These are phyloP conservation scores for Diploptera punctata DNA, from an alignment of 2,888 invertebrate genomes.

Conservation along the genomic window DNA sequence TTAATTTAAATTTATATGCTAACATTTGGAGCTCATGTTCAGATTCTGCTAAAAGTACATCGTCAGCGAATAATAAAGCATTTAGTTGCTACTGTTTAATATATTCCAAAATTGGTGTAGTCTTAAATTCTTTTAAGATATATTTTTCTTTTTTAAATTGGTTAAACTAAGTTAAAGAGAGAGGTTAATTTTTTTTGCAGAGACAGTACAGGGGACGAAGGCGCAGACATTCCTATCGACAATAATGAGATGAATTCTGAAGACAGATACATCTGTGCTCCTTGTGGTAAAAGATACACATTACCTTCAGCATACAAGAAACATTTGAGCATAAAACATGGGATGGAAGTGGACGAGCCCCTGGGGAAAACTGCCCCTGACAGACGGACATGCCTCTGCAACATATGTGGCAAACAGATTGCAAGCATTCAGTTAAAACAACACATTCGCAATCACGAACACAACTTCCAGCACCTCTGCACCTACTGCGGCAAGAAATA, in stretches of 20 bases:
- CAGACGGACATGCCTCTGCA: not conserved
- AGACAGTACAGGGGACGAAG: not conserved
- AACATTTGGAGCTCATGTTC: no score
- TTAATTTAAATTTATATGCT: no score
- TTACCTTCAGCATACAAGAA: not conserved
- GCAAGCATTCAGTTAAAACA: not conserved
- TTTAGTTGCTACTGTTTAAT: no score
- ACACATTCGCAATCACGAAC: conserved; percentile 6
- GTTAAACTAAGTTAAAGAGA: no score
- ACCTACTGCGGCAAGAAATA: conserved; percentile 8
- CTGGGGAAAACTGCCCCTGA: not conserved
- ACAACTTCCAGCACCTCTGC: conserved; percentile 9
- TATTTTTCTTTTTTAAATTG: no score
- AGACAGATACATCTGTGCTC: not conserved
- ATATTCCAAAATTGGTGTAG: no score
- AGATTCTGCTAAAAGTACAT: no score
- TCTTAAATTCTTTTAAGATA: no score
- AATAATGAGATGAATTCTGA: not conserved
- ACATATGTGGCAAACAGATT: not conserved
- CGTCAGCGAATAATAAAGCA: no score
- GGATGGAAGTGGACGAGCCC: not conserved
- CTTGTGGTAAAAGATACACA: conserved; percentile 11
- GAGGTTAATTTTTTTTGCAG: no score
- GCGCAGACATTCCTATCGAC: not conserved
- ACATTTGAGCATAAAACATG: conserved; percentile 5